phyloP scores from a whole-genome alignment of 2,888 invertebrate genomes.

The Branchipolynoe longqiensis region DNA sequence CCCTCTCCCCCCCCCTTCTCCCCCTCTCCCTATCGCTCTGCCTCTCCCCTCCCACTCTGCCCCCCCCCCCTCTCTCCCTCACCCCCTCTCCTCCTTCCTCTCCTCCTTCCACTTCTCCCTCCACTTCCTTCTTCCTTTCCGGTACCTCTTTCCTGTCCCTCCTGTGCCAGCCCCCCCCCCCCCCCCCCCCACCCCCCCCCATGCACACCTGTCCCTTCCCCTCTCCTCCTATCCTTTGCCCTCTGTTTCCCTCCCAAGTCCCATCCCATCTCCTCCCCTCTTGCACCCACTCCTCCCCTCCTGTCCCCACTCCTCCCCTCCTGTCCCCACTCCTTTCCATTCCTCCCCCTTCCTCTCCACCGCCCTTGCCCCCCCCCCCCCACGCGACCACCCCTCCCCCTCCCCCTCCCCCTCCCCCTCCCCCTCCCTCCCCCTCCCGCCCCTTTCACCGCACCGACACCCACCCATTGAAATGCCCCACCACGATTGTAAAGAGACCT shows the following conservation, averaged over 20 bases:
- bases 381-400: neutral
- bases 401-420: conserved; percentile 7
- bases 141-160: neutral
- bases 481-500: neutral
- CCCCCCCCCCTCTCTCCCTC: neutral
- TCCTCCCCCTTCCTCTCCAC: neutral
- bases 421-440: conserved; percentile 22
- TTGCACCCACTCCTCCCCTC: neutral
- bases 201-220: neutral
- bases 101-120: neutral
- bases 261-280: neutral
- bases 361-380: neutral
- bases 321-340: neutral
- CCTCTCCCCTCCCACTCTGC: neutral
- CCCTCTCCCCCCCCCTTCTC: neutral
- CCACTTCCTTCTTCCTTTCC: neutral
- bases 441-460: conserved; percentile 7
- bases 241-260: neutral
- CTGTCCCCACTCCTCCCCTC: neutral
- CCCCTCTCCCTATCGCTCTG: neutral
- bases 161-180: neutral
- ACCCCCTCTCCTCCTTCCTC: neutral
- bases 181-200: neutral
- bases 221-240: neutral
- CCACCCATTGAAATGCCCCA: neutral